Evolutionary conservation across 2,888 invertebrate species (phyloP).

Genomic region (Oscheius sp.): DNA sequence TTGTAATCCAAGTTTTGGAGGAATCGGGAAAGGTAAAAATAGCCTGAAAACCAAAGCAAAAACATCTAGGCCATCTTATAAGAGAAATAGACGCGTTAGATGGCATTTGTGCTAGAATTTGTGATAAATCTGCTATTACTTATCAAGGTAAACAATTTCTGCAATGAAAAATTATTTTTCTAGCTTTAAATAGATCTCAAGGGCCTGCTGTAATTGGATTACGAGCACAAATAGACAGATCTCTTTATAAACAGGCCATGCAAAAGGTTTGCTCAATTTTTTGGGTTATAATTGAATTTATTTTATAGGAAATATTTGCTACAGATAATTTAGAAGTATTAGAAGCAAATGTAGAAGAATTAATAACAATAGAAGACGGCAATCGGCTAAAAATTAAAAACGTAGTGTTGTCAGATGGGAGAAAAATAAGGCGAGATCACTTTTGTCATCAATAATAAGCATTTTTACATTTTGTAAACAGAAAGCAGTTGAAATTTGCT

Average conservation of each 20-base stretch:
- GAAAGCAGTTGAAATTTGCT: too few relatives aligned
- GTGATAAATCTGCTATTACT: conserved; percentile 77
- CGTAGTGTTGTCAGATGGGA: conserved; percentile 40
- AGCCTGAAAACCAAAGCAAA: not conserved
- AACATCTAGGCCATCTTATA: conserved; percentile 54
- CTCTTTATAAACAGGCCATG: conserved; percentile 83
- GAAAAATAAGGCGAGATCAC: conserved; percentile 22
- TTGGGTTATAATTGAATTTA: conserved; percentile 75
- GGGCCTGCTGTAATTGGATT: conserved; percentile 92
- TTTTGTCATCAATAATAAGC: not conserved
- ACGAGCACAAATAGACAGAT: conserved; percentile 87
- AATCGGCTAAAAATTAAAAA: conserved; percentile 39
- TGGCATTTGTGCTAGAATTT: conserved; percentile 85
- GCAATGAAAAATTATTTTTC: conserved; percentile 14
- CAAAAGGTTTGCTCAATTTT: conserved; percentile 75
- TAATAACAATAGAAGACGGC: conserved; percentile 78
- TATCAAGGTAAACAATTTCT: conserved; percentile 50
- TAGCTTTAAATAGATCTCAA: conserved; percentile 83
- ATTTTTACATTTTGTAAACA: too few relatives aligned
- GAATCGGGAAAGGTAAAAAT: conserved; percentile 83
- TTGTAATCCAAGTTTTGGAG: conserved; percentile 92
- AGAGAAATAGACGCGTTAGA: conserved; percentile 87
- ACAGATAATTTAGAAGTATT: conserved; percentile 79
- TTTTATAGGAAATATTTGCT: conserved; percentile 64
- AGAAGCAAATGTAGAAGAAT: conserved; percentile 84